Conservation (phyloP, 2,797 vertebrate species). For the Rallus crepitans region DNA sequence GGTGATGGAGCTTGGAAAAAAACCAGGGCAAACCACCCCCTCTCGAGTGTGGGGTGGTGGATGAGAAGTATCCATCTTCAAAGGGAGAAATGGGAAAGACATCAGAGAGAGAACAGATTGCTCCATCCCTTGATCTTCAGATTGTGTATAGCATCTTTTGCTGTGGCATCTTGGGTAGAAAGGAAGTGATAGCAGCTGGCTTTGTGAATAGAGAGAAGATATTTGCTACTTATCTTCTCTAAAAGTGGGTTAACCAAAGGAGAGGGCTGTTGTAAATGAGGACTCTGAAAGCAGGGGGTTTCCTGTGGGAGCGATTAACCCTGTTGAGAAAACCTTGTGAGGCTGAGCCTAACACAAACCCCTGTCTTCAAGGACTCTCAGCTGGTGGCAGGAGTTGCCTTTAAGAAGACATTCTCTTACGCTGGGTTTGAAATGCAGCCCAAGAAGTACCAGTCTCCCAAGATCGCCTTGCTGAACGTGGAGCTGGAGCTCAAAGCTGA, state of each 20-base stretch:
- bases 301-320: neutral
- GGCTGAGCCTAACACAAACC: neutral
- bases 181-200: neutral
- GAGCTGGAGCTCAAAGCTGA: slow-evolving; percentile 98
- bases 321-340: neutral
- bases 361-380: slow-evolving; percentile 88
- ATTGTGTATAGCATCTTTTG: neutral
- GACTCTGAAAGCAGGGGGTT: neutral
- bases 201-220: neutral
- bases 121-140: neutral
- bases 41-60: neutral
- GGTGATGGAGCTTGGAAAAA: neutral
- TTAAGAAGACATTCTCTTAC: slow-evolving; percentile 98
- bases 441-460: slow-evolving; percentile 90
- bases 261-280: neutral
- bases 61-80: neutral
- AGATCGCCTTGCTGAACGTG: slow-evolving; percentile 93
- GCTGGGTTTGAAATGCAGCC: slow-evolving; percentile 99
- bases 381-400: slow-evolving; percentile 93
- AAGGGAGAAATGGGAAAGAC: neutral
- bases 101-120: neutral
- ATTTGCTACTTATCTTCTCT: neutral
- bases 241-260: slow-evolving; percentile 8
- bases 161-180: neutral
- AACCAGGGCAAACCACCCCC: neutral